Evolutionary conservation across 1,140 invertebrate genomes (phyloP).

Genomic region (Neoseiulus cucumeris): DNA sequence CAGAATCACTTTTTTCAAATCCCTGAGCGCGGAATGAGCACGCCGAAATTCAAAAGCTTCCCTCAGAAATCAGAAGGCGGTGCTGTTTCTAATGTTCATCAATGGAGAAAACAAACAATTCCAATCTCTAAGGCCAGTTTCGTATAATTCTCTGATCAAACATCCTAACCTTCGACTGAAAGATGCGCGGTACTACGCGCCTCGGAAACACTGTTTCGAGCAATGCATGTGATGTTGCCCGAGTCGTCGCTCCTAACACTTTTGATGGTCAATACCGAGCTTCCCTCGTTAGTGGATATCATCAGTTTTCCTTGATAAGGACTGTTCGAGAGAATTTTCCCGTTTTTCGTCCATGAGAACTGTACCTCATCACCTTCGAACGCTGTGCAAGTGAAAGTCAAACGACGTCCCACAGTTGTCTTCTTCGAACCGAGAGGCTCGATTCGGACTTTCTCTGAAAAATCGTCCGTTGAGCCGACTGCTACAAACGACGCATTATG

Average conservation of each 20-base stretch:
- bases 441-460: not conserved
- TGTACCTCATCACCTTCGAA: not conserved
- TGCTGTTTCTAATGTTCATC: too few species aligned
- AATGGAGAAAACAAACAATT: too few species aligned
- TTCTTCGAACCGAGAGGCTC: not conserved
- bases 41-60: too few species aligned
- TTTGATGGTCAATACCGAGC: not conserved
- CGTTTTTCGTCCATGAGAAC: conserved; percentile 8
- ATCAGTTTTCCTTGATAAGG: not conserved
- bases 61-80: too few species aligned
- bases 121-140: too few species aligned
- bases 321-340: not conserved
- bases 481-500: too few species aligned
- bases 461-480: too few species aligned
- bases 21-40: too few species aligned
- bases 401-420: not conserved
- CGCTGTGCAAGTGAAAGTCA: not conserved
- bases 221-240: not conserved
- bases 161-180: not conserved
- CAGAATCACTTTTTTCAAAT: too few species aligned
- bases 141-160: too few species aligned
- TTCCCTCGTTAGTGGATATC: not conserved
- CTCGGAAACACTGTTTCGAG: not conserved
- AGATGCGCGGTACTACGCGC: not conserved
- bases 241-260: not conserved